Base-by-base conservation (phyloP, 2,797 vertebrate species). In the Crenuchus spilurus region DNA sequence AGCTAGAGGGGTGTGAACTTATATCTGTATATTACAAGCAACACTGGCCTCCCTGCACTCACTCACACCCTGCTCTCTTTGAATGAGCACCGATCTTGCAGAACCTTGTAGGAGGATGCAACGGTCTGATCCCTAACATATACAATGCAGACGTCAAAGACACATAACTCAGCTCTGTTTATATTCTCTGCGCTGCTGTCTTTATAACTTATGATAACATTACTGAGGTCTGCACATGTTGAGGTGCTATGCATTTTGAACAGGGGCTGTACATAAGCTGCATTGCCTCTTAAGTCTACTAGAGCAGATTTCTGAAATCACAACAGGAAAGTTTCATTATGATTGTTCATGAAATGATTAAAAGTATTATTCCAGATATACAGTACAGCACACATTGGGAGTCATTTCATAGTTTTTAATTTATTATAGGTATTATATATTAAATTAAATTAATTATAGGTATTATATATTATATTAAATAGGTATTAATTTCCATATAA, bases 141-240 rank as follows among this genome's bases (percentile, higher is more conserved):
- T 54, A 63, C 66, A 63, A 28, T n/a, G 46, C 28, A 54, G 73
- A 75, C 54, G 5, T 74, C 41, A 74, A 48, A 37, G n/a, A 66
- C 55, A 58, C 18, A 58, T 48, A 66, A 67, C 11, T 58, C 30
- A 66, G 16, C 24, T 28, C 24, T 42, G 37, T 52, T 75, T 75
- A 62, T 18, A 26, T 35, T 54, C 26, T n/a, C 3, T 22, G 8
- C 30, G 37, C 10, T 58, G 1, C 51, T 14, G 30, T 48, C 14
- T 4, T 37, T 30, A 61, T 52, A 49, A 44, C 18, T 13, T 60
- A 60, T 10, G 13, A 28, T 37, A 24, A 20, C 57, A 39, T 20
- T 60, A 20, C 57, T 22, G 57, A 46, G 13, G 10, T 30, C 20
- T 24, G 14, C 16, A 30, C 41, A 63, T 44, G 26, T 37, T 37